Conservation (phyloP, 2,888 invertebrate genomes). For the Antitype chi region DNA sequence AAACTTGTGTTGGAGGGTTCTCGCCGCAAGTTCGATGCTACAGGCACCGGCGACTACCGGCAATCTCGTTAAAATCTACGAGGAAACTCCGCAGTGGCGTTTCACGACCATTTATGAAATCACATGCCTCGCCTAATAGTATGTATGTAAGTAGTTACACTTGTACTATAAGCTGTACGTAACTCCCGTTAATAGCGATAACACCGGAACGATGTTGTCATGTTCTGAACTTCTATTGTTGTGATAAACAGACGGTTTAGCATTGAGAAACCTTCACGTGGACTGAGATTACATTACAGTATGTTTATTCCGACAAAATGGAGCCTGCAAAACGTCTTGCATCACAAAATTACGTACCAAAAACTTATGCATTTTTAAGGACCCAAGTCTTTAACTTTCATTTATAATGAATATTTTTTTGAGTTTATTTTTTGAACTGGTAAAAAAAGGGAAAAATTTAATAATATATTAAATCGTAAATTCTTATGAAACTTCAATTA, state of each 20-base stretch:
- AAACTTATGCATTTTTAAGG: conserved; percentile 28
- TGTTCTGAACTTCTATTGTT: conserved; percentile 56
- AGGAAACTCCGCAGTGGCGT: conserved; percentile 81
- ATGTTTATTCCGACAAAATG: conserved; percentile 11
- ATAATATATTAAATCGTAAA: conserved; percentile 61
- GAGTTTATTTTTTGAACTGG: conserved; percentile 12
- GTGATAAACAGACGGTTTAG: conserved; percentile 48
- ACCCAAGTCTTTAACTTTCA: conserved; percentile 16
- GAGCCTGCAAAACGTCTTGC: conserved; percentile 2
- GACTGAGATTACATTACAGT: conserved; percentile 11
- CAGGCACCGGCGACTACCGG: conserved; percentile 80
- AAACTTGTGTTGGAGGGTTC: conserved; percentile 85
- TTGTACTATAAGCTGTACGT: conserved; percentile 59
- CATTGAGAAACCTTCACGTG: conserved; percentile 28
- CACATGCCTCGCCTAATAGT: conserved; percentile 79
- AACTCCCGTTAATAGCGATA: conserved; percentile 58
- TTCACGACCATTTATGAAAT: conserved; percentile 82
- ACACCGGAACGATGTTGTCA: conserved; percentile 51
- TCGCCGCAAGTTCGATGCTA: conserved; percentile 81
- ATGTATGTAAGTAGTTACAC: conserved; percentile 74
- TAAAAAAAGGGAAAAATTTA: conserved; percentile 40
- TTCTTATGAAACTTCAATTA: conserved; percentile 65
- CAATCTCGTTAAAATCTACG: conserved; percentile 89
- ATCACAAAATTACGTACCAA: conserved; percentile 14
- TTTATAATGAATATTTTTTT: conserved; percentile 22